Evolutionary conservation across 1,140 invertebrate genomes (phyloP), one percentile per base, ranked within the genome.

Genomic region (Megathymus violae): DNA sequence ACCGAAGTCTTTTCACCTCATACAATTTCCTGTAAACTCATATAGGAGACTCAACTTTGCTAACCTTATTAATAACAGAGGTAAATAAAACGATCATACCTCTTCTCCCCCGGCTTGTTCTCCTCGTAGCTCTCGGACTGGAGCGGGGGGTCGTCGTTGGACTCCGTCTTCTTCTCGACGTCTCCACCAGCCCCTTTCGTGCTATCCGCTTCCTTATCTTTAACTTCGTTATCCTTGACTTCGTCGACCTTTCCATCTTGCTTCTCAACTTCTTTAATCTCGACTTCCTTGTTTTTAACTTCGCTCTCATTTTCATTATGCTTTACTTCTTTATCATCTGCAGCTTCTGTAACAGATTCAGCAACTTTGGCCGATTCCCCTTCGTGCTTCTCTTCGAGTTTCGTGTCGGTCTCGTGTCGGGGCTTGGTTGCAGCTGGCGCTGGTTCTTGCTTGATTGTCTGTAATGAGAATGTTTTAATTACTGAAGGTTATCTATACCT

Each of bases 91-190:
- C n/a, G n/a, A n/a, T n/a, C n/a, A n/a, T 11, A 86, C 83, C 79
- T 69, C 62, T 85, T 86, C 62, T 89, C 86, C 3, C 76, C 76
- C 0, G 80, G 75, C 31, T 83, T 89, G 4, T 4, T 15, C 13
- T 82, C 80, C 0, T 87, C 86, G 1, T 15, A 36, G 5, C 48
- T 56, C 40, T 85, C 81, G 1, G 69, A 62, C 59, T 89, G 84
- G 5, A 86, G 69, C 5, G 84, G 84, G 0, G 83, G 80, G 46
- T 85, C 84, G 10, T 87, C 80, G 25, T 73, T 76, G 13, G 77
- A 62, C 7, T 80, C 74, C 1, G 38, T 40, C 25, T 68, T 66
- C 14, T 66, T 65, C 27, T 60, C 59, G 11, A 64, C 66, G 13
- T 64, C 64, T 14, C 34, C 25, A 0, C 27, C 14, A 4, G 46